phyloP scores from a whole-genome alignment of 2,113 vertebrate species.

The Riparia riparia region DNA sequence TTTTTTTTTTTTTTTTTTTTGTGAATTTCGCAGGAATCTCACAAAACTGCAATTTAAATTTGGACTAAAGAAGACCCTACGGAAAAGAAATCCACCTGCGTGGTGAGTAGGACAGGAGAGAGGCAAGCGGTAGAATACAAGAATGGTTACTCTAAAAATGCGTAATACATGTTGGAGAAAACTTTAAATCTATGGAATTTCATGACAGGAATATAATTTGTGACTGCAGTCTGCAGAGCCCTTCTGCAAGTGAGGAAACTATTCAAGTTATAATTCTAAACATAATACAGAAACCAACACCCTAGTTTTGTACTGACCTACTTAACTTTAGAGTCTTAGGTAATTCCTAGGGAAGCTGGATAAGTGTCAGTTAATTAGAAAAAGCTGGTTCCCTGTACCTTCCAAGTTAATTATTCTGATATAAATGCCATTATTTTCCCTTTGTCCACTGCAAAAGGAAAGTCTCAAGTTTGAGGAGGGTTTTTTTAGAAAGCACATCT shows the following conservation, averaged over 20 bases:
- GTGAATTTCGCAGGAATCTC: not conserved
- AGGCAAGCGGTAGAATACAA: not conserved
- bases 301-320: slow-evolving; percentile 14
- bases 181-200: not conserved
- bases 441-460: slow-evolving; percentile 49
- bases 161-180: not conserved
- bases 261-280: not conserved
- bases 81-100: not conserved
- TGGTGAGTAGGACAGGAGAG: not conserved
- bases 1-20: no score
- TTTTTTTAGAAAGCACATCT: not conserved
- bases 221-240: not conserved
- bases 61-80: not conserved
- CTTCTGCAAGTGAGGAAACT: not conserved
- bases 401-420: slow-evolving; percentile 65
- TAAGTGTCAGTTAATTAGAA: slow-evolving; percentile 67
- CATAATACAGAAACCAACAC: not conserved
- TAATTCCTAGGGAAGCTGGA: slow-evolving; percentile 38
- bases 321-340: slow-evolving; percentile 58
- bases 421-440: slow-evolving; percentile 60
- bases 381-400: slow-evolving; percentile 18
- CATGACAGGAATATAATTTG: not conserved
- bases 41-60: not conserved
- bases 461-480: slow-evolving; percentile 27
- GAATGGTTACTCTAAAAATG: not conserved